Base-by-base conservation (phyloP, 2,888 invertebrate species). In the Onthophagus sagittarius region DNA sequence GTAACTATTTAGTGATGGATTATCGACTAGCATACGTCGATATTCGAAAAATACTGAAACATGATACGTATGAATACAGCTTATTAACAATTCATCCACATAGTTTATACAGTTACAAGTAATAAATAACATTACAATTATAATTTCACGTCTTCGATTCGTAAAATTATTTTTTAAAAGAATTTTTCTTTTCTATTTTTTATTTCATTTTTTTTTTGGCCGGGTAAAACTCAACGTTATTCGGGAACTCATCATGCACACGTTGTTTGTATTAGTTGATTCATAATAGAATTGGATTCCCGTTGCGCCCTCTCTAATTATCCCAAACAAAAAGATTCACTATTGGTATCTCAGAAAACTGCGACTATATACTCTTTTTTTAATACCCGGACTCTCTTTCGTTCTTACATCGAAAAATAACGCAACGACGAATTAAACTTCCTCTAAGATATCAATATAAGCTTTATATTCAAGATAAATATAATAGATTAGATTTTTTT, bases 21-120 rank as follows among this genome's bases (percentile, higher is more conserved):
- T 23, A 23, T 23, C 23, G 23, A 23, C 23, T 23, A 23, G 23
- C 23, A 23, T 23, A 23, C 23, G 23, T 23, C 23, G 39, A 53
- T 78, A 78, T 80, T 80, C 78, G 39, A 79, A 79, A 23, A 23
- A 83, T 82, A 84, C 84, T 84, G 84, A 84, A 84, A 83, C 81
- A 80, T 81, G 80, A 81, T 79, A 77, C 71, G 75, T 75, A 73
- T 71, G 73, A 69, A 53, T 75, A 75, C 77, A 79, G 72, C 71
- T 77, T 75, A 74, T 63, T 71, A 72, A 73, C 70, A 64, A 73
- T 65, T 62, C 23, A 23, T 23, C 71, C 70, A 70, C 63, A 70
- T 15, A 70, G 71, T 31, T 64, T 32, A 63, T 73, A 39, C 69
- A 79, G 79, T 78, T 77, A 79, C 76, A 78, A 75, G 73, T 77